Base-by-base conservation (phyloP, 2,113 vertebrate genomes). In the Aix galericulata region DNA sequence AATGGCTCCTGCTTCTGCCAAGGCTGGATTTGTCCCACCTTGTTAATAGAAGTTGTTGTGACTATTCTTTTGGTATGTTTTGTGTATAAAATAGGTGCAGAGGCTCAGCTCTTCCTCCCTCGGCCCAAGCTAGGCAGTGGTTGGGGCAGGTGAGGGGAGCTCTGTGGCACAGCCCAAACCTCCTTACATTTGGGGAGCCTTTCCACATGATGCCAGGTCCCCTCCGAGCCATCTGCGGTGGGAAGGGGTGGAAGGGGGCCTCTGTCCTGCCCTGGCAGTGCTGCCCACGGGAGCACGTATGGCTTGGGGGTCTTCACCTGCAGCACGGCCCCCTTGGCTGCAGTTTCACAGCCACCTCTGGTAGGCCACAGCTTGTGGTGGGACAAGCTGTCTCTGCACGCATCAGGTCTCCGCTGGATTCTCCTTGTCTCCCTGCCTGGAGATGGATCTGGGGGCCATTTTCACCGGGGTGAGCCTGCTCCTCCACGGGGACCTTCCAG, bases 291-390 rank as follows among this genome's bases (percentile, higher is more conserved):
- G 75, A 62, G 2, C 17, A 1, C 1, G 0, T 3, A 16, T 13
- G 73, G 8, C 42, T 5, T 8, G 22, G 63, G 40, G 13, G 63
- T 32, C 44, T 44, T 93, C 27, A 8, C 36, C 60, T 8, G 1
- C 0, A 0, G 48, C 72, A 18, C 0, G 0, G 13, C 13, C 40
- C 34, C 31, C 26, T 74, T 2, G 1, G 20, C 36, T 73, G 53
- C 72, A 75, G 16, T 21, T 36, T 32, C 26, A 17, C 1, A 0
- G 7, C 36, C 78, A 53, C 31, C 63, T 92, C 73, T 50, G 67
- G 25, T 26, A 50, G 21, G 56, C 48, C 58, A 55, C 62, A 72
- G 79, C 44, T 89, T 11, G 8, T 0, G 2, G 31, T 89, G 44
- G 73, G 31, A 75, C 53, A 50, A 48, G 48, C 62, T 89, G 11